phyloP scores from a whole-genome alignment of 2,113 vertebrate genomes.

The Thymallus thymallus region DNA sequence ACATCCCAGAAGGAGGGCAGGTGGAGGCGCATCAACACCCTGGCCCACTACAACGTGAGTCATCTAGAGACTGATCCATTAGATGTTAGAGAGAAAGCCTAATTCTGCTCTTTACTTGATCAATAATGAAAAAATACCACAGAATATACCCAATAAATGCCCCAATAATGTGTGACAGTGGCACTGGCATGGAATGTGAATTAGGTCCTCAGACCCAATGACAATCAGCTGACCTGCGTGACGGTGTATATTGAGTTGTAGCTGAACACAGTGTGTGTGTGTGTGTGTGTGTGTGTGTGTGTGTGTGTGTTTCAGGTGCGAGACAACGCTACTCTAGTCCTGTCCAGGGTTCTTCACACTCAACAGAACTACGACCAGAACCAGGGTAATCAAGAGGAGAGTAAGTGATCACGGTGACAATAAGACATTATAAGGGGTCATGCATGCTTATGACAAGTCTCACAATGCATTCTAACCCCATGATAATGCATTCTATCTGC shows the following conservation, averaged over 20 bases:
- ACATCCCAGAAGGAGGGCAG: constrained; percentile 95
- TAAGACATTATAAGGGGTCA: not conserved
- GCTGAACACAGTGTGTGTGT: too few relatives aligned
- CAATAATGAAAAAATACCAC: constrained; percentile 37
- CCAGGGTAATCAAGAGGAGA: constrained; percentile 92
- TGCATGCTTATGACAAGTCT: too few relatives aligned
- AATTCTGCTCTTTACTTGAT: constrained; percentile 50
- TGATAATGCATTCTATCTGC: not conserved
- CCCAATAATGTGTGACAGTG: too few relatives aligned
- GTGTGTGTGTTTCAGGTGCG: constrained; percentile 79
- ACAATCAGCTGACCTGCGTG: too few relatives aligned
- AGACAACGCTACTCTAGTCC: constrained; percentile 89
- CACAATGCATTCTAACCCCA: not conserved
- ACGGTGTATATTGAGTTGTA: too few relatives aligned
- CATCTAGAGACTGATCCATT: constrained; percentile 33
- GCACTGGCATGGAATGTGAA: too few relatives aligned
- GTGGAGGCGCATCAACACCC: constrained; percentile 92
- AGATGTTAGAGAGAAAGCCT: constrained; percentile 38
- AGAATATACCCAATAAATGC: too few relatives aligned
- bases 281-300: constrained; percentile 26
- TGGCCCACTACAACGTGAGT: constrained; percentile 97
- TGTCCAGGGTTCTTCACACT: constrained; percentile 84
- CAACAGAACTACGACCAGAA: constrained; percentile 94
- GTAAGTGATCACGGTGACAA: constrained; percentile 72
- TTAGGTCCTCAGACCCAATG: too few relatives aligned